Percentiles rank a stretch among this genome's conserved stretches.
These are phyloP conservation scores for Myotis davidii DNA, from an alignment of 2,113 vertebrate genomes.

Conservation along the genomic window DNA sequence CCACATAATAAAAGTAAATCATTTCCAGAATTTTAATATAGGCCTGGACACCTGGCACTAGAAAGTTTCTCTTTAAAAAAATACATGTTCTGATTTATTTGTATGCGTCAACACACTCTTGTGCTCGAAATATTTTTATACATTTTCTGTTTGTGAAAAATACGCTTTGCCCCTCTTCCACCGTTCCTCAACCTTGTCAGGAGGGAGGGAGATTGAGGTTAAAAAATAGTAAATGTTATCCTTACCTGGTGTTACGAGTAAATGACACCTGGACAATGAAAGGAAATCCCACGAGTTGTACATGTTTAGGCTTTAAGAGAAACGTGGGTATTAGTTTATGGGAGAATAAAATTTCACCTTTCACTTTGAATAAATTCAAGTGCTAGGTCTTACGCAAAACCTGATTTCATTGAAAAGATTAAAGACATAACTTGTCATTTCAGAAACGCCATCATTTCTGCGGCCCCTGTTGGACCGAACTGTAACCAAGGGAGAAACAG, in stretches of 20 bases:
- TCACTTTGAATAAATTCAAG: not conserved
- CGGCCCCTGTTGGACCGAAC: constrained; percentile 93
- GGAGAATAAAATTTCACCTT: not conserved
- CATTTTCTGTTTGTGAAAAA: not conserved
- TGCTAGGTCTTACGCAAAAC: not conserved
- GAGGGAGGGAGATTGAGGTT: not conserved
- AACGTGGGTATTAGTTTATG: rapidly evolving
- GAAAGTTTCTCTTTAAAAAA: not conserved
- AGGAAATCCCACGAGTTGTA: not conserved
- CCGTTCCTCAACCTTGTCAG: not conserved
- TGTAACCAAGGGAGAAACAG: constrained; percentile 95
- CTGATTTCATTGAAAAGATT: not conserved
- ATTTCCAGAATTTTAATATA: not conserved
- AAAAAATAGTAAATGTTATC: not conserved
- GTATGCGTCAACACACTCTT: not conserved
- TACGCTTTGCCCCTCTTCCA: not conserved
- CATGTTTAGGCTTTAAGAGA: not conserved
- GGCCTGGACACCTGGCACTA: not conserved
- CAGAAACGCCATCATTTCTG: constrained; percentile 96
- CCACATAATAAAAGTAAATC: not conserved
- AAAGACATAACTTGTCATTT: constrained; percentile 45
- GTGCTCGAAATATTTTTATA: not conserved
- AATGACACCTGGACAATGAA: not conserved
- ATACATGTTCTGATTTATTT: not conserved
- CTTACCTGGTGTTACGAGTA: not conserved